Evolutionary conservation across 92 coral and sea anemone species (phyloP).

Genomic region (Porites cylindrica): DNA sequence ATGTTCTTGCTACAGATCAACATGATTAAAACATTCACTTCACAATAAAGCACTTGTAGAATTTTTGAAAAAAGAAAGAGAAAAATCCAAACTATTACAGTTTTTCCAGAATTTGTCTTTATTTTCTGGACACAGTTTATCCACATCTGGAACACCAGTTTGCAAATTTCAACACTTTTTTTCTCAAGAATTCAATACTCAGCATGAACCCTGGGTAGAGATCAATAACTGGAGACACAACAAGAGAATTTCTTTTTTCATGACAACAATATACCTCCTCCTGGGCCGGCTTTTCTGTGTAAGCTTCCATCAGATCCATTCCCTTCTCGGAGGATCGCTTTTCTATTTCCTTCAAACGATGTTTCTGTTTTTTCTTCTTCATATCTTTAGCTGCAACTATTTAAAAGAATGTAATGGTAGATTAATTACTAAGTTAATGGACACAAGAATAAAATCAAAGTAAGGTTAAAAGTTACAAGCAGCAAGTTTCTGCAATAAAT

Average conservation of each 20-base stretch:
- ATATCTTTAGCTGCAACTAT: slow-evolving; percentile 37
- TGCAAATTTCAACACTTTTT: too few species aligned
- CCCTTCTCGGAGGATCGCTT: slow-evolving; percentile 84
- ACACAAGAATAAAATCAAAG: neutral
- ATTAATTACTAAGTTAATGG: neutral
- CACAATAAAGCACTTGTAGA: too few species aligned
- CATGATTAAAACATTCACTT: too few species aligned
- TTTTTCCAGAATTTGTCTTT: too few species aligned
- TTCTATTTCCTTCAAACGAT: slow-evolving; percentile 83
- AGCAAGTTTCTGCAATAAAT: neutral
- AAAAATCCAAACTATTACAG: too few species aligned
- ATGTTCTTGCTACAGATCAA: too few species aligned
- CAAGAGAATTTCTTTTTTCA: neutral
- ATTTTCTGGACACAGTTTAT: too few species aligned
- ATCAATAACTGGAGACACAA: neutral
- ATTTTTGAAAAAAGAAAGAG: too few species aligned
- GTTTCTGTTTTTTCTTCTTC: slow-evolving; percentile 81
- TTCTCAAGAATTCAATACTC: too few species aligned
- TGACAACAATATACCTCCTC: slow-evolving; percentile 52
- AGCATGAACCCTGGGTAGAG: too few species aligned
- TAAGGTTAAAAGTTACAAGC: neutral
- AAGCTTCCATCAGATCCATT: slow-evolving; percentile 93
- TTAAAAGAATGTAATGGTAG: neutral
- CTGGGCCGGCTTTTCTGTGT: slow-evolving; percentile 86
- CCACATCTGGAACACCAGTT: too few species aligned